These are phyloP conservation scores for Drosophila nikananu DNA, from an alignment of 1,140 invertebrate genomes.

Conservation along the genomic window DNA sequence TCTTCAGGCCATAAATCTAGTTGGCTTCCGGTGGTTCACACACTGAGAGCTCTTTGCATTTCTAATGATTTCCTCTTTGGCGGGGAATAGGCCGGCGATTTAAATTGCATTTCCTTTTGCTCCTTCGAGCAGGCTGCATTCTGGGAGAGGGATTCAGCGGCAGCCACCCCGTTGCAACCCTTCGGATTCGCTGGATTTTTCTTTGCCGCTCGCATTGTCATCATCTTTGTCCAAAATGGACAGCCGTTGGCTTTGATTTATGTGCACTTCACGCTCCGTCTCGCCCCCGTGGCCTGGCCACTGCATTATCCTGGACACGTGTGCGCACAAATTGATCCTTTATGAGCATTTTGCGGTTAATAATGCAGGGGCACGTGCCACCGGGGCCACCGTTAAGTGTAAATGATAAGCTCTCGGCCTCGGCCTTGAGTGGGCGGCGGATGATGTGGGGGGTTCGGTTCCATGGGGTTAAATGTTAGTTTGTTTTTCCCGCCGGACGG, in stretches of 20 bases:
- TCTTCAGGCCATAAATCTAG: conserved; percentile 21
- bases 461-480: conserved; percentile 73
- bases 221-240: conserved; percentile 60
- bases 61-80: conserved; percentile 36
- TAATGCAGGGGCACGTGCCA: conserved; percentile 76
- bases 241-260: conserved; percentile 73
- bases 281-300: conserved; percentile 7
- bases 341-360: conserved; percentile 84
- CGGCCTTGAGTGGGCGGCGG: conserved; percentile 21
- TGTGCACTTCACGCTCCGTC: conserved; percentile 68
- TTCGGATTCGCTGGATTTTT: not conserved
- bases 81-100: conserved; percentile 10
- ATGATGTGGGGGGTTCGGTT: not conserved
- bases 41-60: conserved; percentile 31
- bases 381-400: conserved; percentile 71
- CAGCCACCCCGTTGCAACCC: conserved; percentile 1
- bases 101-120: conserved; percentile 49
- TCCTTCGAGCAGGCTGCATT: not conserved
- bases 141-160: not conserved
- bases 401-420: conserved; percentile 82
- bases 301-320: conserved; percentile 76
- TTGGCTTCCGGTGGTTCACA: conserved; percentile 37
- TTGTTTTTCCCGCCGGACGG: conserved; percentile 42
- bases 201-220: conserved; percentile 40
- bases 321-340: conserved; percentile 83